Conservation (phyloP, 2,888 invertebrate species). For the Deilephila elpenor region DNA sequence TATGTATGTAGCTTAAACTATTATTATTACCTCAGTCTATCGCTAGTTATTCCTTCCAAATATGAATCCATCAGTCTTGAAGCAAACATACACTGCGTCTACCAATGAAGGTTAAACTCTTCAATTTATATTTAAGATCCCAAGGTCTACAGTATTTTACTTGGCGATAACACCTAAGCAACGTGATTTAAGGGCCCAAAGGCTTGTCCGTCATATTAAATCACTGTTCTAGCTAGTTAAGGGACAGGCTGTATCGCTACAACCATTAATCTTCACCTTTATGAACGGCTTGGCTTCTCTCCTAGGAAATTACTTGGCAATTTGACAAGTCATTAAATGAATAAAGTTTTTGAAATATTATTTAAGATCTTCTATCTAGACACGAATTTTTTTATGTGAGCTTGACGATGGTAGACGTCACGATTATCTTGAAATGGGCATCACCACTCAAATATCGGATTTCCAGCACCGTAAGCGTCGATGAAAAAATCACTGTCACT, state of each 20-base stretch:
- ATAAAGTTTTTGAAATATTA: background rate
- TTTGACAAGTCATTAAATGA: constrained; percentile 2
- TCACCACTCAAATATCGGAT: too few relatives aligned
- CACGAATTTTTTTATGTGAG: background rate
- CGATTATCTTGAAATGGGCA: too few relatives aligned
- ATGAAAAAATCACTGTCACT: too few relatives aligned
- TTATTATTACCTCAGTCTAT: too few relatives aligned
- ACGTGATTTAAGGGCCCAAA: constrained; percentile 2
- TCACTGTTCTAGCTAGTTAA: background rate
- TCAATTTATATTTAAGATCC: too few relatives aligned
- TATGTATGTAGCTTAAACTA: too few relatives aligned
- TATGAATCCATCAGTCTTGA: too few relatives aligned
- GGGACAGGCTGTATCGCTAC: background rate
- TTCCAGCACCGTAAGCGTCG: too few relatives aligned
- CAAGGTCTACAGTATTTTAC: background rate
- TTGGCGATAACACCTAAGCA: background rate
- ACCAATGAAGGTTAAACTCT: too few relatives aligned
- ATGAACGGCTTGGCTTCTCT: background rate
- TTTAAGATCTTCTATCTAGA: background rate
- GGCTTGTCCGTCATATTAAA: constrained; percentile 21
- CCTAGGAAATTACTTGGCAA: constrained; percentile 4
- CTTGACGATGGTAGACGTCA: too few relatives aligned
- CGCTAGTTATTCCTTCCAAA: too few relatives aligned
- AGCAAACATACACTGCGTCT: too few relatives aligned
- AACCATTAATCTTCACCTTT: constrained; percentile 9